A percentile compares a stretch with the other conserved stretches of the same genome.
Evolutionary conservation across 1,140 invertebrate genomes (phyloP).

Genomic region (Dryas iulia): DNA sequence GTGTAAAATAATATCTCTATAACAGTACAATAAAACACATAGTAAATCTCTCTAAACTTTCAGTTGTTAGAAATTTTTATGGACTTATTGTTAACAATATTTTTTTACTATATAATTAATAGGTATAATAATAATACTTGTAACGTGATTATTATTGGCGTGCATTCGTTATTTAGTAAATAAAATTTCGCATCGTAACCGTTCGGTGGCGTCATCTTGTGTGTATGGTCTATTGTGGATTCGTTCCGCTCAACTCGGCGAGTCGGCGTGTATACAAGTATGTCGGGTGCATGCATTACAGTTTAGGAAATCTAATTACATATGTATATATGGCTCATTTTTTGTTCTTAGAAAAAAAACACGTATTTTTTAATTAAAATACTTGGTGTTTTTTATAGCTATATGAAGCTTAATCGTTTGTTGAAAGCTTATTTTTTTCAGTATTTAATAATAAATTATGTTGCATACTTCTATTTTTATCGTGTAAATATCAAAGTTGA

Average conservation of each 20-base stretch:
- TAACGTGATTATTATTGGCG: background rate
- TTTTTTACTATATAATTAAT: background rate
- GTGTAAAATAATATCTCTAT: background rate
- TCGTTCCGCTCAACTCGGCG: slow-evolving; percentile 25
- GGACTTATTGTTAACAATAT: background rate
- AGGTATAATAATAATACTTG: background rate
- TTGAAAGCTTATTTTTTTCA: too few species aligned
- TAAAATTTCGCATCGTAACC: slow-evolving; percentile 12
- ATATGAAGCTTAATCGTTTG: too few species aligned
- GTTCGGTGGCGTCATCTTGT: slow-evolving; percentile 20
- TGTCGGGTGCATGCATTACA: slow-evolving; percentile 14
- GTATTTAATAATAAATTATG: too few species aligned
- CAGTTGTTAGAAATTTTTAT: background rate
- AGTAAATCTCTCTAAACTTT: background rate
- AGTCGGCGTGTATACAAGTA: slow-evolving; percentile 14
- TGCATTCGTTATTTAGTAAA: slow-evolving; percentile 11
- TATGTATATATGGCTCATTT: background rate
- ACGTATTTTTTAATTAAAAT: too few species aligned
- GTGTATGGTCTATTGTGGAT: slow-evolving; percentile 23
- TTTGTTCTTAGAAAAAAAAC: background rate
- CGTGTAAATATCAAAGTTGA: too few species aligned
- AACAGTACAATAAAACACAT: background rate
- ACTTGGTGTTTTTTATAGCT: too few species aligned
- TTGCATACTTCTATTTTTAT: too few species aligned
- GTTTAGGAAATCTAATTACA: background rate